Percentiles rank a stretch among this genome's conserved stretches.
phyloP scores from a whole-genome alignment of 2,888 invertebrate genomes.

The Capitulum mitella region DNA sequence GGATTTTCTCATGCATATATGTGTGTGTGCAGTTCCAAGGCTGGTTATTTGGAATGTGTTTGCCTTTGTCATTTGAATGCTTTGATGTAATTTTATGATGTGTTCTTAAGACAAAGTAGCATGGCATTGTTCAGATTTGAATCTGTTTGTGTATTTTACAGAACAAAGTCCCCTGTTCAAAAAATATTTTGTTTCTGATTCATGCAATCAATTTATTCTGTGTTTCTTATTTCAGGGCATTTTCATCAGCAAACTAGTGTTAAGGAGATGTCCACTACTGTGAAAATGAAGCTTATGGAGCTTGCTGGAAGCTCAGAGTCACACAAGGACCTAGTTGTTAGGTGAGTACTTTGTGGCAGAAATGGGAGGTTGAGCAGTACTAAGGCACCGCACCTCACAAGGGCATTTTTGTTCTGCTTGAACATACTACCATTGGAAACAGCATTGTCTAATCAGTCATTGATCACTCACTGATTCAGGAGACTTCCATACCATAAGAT shows the following conservation, averaged over 20 bases:
- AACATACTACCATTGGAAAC: neutral
- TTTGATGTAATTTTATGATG: no score
- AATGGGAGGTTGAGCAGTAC: no score
- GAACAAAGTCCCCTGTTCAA: neutral
- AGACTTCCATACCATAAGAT: no score
- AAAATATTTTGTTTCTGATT: neutral
- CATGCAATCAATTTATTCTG: neutral
- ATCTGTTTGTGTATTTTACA: neutral
- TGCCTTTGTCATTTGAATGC: no score
- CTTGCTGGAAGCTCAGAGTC: conserved; percentile 1
- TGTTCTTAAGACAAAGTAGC: neutral
- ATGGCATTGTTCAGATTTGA: neutral
- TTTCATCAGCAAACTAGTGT: neutral
- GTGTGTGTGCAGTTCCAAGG: no score
- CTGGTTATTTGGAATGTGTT: no score
- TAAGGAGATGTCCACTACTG: neutral
- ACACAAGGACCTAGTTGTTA: neutral
- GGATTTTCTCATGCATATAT: no score
- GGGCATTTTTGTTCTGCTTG: neutral
- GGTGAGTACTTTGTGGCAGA: no score
- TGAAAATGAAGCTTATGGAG: conserved; percentile 21
- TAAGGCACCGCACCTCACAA: no score
- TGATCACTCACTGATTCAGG: neutral
- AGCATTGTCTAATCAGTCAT: neutral
- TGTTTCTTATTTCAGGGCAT: neutral